phyloP scores from a whole-genome alignment of 2,113 vertebrate genomes.

The Gnathonemus longibarbis region DNA sequence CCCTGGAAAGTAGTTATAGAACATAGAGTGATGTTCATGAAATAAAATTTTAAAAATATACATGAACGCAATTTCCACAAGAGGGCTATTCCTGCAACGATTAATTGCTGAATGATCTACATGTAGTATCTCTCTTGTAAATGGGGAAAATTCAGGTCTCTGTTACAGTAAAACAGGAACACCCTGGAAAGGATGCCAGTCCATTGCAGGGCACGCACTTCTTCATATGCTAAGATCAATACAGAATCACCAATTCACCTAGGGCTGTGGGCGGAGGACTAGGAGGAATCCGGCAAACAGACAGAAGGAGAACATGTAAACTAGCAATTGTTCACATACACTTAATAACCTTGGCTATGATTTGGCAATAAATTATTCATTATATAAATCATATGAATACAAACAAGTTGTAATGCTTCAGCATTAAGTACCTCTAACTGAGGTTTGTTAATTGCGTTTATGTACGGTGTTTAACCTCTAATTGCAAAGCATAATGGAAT shows the following conservation, averaged over 20 bases:
- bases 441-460: conserved; percentile 39
- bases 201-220: not conserved
- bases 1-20: not conserved
- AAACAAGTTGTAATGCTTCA: not conserved
- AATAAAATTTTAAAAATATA: not conserved
- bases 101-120: not conserved
- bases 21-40: not conserved
- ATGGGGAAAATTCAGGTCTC: not conserved
- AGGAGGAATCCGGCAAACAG: not conserved
- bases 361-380: not conserved
- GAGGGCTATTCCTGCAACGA: not conserved
- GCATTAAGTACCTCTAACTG: not conserved
- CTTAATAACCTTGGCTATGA: not conserved
- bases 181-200: not conserved
- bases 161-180: not conserved
- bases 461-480: conserved; percentile 52
- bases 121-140: not conserved
- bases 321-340: not conserved
- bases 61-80: not conserved
- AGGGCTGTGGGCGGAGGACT: not conserved
- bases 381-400: not conserved
- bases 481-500: conserved; percentile 57
- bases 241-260: not conserved
- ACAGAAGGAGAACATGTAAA: not conserved
- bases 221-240: not conserved